phyloP scores from a whole-genome alignment of 2,888 invertebrate species.

The Mythimna ferrago region DNA sequence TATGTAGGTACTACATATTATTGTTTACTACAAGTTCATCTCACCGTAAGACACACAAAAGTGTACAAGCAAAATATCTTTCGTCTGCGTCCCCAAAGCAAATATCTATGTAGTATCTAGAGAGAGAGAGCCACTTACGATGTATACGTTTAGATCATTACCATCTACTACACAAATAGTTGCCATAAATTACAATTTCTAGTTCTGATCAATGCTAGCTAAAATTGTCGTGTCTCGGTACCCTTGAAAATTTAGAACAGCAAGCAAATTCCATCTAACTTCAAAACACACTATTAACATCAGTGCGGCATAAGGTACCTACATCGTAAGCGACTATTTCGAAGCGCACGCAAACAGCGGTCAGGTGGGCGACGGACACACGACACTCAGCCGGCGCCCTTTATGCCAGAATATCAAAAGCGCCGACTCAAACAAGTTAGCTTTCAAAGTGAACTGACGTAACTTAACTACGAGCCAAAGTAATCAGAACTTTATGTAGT shows the following conservation, averaged over 20 bases:
- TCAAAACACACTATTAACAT: slow-evolving; percentile 41
- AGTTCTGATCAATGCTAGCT: too few relatives aligned
- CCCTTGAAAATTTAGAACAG: slow-evolving; percentile 14
- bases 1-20: too few relatives aligned
- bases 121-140: too few relatives aligned
- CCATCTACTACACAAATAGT: too few relatives aligned
- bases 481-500: slow-evolving; percentile 30
- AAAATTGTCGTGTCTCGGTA: too few relatives aligned
- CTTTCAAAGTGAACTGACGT: slow-evolving; percentile 61
- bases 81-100: too few relatives aligned
- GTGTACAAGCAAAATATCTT: too few relatives aligned
- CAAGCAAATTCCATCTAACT: slow-evolving; percentile 32
- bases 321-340: slow-evolving; percentile 58
- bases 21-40: too few relatives aligned
- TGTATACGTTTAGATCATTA: too few relatives aligned
- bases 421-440: slow-evolving; percentile 83
- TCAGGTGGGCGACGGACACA: slow-evolving; percentile 88
- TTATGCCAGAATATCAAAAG: slow-evolving; percentile 86
- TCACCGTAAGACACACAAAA: too few relatives aligned
- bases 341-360: slow-evolving; percentile 78
- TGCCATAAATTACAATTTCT: too few relatives aligned
- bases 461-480: slow-evolving; percentile 45
- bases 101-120: too few relatives aligned
- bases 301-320: slow-evolving; percentile 45
- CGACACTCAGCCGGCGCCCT: slow-evolving; percentile 87